These are phyloP conservation scores for Zaprionus bogoriensis DNA, from an alignment of 2,888 invertebrate genomes.

Conservation along the genomic window DNA sequence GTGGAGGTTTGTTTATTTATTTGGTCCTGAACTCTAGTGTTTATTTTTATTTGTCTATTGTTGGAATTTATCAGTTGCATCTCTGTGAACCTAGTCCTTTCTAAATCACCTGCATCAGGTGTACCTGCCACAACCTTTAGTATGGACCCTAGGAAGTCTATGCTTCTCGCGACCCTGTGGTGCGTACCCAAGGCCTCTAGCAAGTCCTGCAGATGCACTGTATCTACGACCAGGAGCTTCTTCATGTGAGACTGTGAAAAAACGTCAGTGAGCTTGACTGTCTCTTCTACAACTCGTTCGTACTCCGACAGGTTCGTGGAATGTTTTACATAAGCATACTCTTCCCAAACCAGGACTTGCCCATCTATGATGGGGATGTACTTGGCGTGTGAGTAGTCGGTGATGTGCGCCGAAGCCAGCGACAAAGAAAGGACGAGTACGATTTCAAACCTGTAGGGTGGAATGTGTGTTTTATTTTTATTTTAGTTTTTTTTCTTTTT, in stretches of 20 bases:
- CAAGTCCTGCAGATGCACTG: background rate
- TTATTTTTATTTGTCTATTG: constrained; percentile 1
- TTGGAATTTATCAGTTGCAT: background rate
- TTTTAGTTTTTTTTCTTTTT: too few relatives aligned
- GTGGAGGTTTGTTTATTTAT: background rate
- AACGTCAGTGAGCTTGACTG: background rate
- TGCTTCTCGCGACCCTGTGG: background rate
- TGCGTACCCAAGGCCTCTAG: background rate
- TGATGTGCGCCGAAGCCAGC: too few relatives aligned
- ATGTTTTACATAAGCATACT: background rate
- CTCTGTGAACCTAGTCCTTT: too few relatives aligned
- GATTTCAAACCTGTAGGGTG: too few relatives aligned
- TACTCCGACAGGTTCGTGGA: constrained; percentile 2
- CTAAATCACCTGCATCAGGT: too few relatives aligned
- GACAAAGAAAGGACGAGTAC: too few relatives aligned
- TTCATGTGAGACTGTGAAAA: constrained; percentile 2
- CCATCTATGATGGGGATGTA: too few relatives aligned
- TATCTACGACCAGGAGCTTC: background rate
- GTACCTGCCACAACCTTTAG: constrained; percentile 1
- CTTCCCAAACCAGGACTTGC: too few relatives aligned
- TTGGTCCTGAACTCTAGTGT: background rate
- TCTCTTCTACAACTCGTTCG: background rate
- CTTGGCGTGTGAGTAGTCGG: too few relatives aligned
- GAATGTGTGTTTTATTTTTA: too few relatives aligned
- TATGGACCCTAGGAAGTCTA: background rate